Evolutionary conservation across 2,888 invertebrate species (phyloP).

Genomic region (Uloborus plumipes): DNA sequence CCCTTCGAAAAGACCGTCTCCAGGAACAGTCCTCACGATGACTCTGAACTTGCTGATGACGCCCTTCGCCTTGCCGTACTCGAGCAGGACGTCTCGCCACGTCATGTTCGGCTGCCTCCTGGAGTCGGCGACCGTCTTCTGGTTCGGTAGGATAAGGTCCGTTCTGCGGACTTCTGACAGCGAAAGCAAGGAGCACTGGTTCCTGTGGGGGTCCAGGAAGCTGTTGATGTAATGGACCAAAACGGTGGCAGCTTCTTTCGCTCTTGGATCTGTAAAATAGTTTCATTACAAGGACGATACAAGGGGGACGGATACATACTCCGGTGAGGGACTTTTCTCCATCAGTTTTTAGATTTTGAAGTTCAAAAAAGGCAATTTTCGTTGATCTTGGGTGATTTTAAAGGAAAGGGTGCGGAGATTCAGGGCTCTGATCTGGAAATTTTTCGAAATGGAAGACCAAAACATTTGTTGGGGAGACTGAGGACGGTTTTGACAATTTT

Average conservation of each 20-base stretch:
- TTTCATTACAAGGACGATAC: no score
- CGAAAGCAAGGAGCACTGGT: slow-evolving; percentile 27
- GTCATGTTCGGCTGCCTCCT: slow-evolving; percentile 35
- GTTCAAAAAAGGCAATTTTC: no score
- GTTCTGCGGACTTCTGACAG: slow-evolving; percentile 24
- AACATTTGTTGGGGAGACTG: no score
- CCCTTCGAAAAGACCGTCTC: slow-evolving; percentile 83
- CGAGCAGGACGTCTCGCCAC: slow-evolving; percentile 23
- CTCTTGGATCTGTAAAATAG: slow-evolving; percentile 36
- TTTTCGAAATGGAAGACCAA: no score
- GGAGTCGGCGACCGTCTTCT: slow-evolving; percentile 44
- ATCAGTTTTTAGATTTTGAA: no score
- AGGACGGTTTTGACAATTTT: no score
- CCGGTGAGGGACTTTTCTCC: no score
- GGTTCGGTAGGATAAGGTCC: slow-evolving; percentile 25
- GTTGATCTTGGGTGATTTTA: no score
- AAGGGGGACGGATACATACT: no score
- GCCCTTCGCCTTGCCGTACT: slow-evolving; percentile 26
- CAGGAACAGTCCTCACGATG: slow-evolving; percentile 78
- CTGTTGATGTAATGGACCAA: slow-evolving; percentile 30
- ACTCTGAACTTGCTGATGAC: slow-evolving; percentile 69
- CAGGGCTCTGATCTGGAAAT: no score
- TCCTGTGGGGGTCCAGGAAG: neutral
- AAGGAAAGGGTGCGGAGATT: no score
- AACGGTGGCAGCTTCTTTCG: slow-evolving; percentile 11